Conservation (phyloP, 2,113 vertebrate species). For the Pachypanchax playfairii region DNA sequence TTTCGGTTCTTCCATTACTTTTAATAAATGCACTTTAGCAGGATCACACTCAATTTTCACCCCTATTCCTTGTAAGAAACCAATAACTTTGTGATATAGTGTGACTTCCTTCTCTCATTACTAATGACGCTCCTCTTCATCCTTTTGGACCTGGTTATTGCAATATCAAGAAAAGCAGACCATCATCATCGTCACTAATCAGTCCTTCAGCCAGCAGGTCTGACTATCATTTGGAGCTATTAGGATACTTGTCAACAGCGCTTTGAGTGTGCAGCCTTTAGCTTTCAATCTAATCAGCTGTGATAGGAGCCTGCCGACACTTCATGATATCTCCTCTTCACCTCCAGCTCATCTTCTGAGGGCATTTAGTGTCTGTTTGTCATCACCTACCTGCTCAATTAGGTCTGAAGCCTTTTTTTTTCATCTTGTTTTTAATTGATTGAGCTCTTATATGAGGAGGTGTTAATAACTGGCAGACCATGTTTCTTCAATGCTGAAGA, state of each 20-base stretch:
- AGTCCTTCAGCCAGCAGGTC: conserved; percentile 50
- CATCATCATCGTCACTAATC: conserved; percentile 49
- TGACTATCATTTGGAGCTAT: conserved; percentile 56
- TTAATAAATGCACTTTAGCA: conserved; percentile 51
- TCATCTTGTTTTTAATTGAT: conserved; percentile 57
- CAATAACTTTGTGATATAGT: conserved; percentile 27
- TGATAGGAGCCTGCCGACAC: conserved; percentile 51
- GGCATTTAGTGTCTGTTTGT: conserved; percentile 49
- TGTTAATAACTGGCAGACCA: conserved; percentile 32
- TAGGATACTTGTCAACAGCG: conserved; percentile 68
- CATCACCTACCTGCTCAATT: conserved; percentile 36
- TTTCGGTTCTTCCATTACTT: conserved; percentile 45
- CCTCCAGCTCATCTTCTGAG: conserved; percentile 45
- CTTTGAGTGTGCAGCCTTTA: conserved; percentile 60
- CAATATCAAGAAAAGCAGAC: conserved; percentile 46
- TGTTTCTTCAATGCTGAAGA: conserved; percentile 17
- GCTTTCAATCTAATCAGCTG: conserved; percentile 61
- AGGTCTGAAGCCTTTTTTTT: conserved; percentile 21
- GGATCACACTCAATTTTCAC: conserved; percentile 40
- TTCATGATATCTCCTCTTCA: conserved; percentile 38
- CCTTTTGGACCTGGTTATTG: conserved; percentile 43
- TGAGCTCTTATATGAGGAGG: conserved; percentile 25
- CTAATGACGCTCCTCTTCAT: conserved; percentile 42
- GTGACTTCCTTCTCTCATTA: conserved; percentile 37
- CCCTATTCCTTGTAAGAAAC: conserved; percentile 23